Conservation (phyloP, 2,797 vertebrate species). For the Pipistrellus pygmaeus region DNA sequence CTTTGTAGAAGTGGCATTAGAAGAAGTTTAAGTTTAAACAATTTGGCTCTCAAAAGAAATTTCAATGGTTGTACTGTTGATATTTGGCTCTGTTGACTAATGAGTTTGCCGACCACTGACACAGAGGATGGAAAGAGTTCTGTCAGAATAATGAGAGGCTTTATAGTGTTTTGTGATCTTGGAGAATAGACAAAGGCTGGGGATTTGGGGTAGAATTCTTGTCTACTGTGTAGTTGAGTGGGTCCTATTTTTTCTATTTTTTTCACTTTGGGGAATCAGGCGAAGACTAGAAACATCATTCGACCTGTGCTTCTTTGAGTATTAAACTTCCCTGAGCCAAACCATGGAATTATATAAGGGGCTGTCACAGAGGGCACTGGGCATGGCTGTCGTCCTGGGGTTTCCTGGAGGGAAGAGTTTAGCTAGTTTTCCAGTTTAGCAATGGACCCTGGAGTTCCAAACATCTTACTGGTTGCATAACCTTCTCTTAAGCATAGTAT, state of each 20-base stretch:
- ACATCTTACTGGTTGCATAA: not conserved
- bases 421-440: not conserved
- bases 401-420: not conserved
- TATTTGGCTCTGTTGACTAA: too few relatives aligned
- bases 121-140: not conserved
- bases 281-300: not conserved
- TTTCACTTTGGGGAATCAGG: not conserved
- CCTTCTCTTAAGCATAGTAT: not conserved
- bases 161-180: not conserved
- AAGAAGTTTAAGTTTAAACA: too few relatives aligned
- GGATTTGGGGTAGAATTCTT: conserved; percentile 20
- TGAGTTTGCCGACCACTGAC: too few relatives aligned
- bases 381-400: not conserved
- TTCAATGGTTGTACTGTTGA: too few relatives aligned
- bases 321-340: not conserved
- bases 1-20: too few relatives aligned
- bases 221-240: not conserved
- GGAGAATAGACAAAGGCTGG: not conserved
- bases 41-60: too few relatives aligned
- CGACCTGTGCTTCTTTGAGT: not conserved
- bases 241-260: not conserved
- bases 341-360: not conserved
- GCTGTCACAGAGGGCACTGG: not conserved
- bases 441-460: not conserved
- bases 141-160: not conserved